A percentile compares a stretch with the other conserved stretches of the same genome.
Evolutionary conservation across 2,888 invertebrate genomes (phyloP).

Genomic region (Pristionchus fissidentatus): DNA sequence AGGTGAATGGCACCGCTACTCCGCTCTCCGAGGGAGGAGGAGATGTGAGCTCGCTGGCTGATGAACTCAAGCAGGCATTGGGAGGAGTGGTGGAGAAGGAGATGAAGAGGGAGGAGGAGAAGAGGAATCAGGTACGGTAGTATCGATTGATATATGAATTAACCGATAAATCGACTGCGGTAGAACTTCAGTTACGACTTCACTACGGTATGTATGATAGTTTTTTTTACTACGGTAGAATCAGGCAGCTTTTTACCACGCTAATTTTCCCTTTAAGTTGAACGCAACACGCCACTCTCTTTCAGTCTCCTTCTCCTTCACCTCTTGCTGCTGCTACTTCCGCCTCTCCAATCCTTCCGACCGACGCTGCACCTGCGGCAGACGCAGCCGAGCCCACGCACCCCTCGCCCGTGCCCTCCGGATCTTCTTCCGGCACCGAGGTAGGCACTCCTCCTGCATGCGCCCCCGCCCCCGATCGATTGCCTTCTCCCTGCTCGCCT

Average conservation of each 20-base stretch:
- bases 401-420: conserved; percentile 14
- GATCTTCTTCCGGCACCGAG: conserved; percentile 36
- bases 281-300: neutral
- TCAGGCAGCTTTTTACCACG: too few relatives aligned
- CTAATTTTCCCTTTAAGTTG: too few relatives aligned
- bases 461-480: neutral
- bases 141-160: neutral
- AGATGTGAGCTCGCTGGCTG: conserved; percentile 26
- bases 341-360: conserved; percentile 13
- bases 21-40: neutral
- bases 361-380: neutral
- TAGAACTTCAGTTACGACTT: too few relatives aligned
- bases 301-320: neutral
- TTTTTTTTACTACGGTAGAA: too few relatives aligned
- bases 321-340: too few relatives aligned
- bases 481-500: conserved; percentile 28
- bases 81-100: conserved; percentile 4
- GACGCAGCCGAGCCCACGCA: conserved; percentile 12
- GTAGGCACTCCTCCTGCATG: neutral
- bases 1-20: neutral
- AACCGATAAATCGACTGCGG: too few relatives aligned
- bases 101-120: conserved; percentile 32
- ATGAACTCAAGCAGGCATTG: conserved; percentile 9
- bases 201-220: too few relatives aligned
- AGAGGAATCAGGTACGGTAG: conserved; percentile 30